Conservation (phyloP, 2,113 vertebrate genomes). For the Zosterops borbonicus region DNA sequence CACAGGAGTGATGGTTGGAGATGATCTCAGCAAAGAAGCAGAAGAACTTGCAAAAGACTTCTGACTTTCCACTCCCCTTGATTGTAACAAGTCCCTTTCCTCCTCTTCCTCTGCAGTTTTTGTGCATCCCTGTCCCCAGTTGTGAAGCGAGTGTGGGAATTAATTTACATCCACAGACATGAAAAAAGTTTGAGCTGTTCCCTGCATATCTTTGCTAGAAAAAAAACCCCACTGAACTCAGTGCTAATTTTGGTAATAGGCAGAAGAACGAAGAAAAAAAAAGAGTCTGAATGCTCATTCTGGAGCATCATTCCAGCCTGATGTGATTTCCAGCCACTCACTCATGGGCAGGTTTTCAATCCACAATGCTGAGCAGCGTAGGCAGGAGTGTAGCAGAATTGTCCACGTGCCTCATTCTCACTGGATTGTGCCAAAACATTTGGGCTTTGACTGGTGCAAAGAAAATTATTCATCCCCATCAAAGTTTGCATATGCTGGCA, state of each 20-base stretch:
- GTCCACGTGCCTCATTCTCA: neutral
- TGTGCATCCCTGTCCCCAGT: neutral
- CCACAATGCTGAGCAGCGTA: neutral
- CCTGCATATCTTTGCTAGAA: neutral
- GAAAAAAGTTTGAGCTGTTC: neutral
- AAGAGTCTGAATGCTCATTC: neutral
- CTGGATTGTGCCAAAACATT: neutral
- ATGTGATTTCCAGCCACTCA: neutral
- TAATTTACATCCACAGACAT: neutral
- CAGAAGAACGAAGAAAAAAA: neutral
- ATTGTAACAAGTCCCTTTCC: rapidly evolving
- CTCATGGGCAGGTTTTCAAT: neutral
- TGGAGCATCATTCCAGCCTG: neutral
- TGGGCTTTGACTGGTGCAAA: neutral
- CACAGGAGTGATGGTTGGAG: rapidly evolving
- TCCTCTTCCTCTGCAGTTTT: neutral
- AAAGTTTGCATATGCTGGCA: neutral
- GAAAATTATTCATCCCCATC: neutral
- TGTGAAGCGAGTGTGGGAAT: neutral
- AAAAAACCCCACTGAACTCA: neutral
- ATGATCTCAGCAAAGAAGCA: neutral
- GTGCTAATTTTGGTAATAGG: neutral
- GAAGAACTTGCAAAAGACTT: neutral
- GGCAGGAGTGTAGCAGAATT: neutral
- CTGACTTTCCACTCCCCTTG: neutral